Percentiles rank a stretch among this genome's conserved stretches.
Evolutionary conservation across 2,888 invertebrate species (phyloP).

Genomic region (Cheilosia scutellata): DNA sequence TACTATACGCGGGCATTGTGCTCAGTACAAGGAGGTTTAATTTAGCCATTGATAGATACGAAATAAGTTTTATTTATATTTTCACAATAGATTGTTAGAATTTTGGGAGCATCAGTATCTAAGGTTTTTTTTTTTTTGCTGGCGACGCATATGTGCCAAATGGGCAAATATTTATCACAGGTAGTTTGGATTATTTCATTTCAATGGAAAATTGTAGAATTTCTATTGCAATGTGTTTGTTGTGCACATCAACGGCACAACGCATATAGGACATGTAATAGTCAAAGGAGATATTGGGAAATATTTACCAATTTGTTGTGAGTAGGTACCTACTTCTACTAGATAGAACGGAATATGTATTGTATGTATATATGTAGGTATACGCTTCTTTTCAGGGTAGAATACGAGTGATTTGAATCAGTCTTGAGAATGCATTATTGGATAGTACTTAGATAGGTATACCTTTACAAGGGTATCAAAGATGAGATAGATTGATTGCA

Average conservation of each 20-base stretch:
- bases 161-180: conserved; percentile 29
- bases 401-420: too few relatives aligned
- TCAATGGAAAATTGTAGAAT: conserved; percentile 1
- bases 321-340: too few relatives aligned
- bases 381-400: too few relatives aligned
- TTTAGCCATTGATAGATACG: conserved; percentile 42
- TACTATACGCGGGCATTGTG: neutral
- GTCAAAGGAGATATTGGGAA: too few relatives aligned
- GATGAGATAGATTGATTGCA: too few relatives aligned
- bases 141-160: conserved; percentile 33
- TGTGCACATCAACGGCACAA: neutral
- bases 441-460: too few relatives aligned
- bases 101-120: neutral
- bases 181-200: conserved; percentile 13
- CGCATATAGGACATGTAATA: too few relatives aligned
- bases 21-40: conserved; percentile 13
- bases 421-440: too few relatives aligned
- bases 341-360: too few relatives aligned
- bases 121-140: neutral
- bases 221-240: neutral
- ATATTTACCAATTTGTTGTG: too few relatives aligned
- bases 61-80: conserved; percentile 40
- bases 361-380: too few relatives aligned
- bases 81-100: conserved; percentile 14
- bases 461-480: too few relatives aligned